Evolutionary conservation across 2,797 vertebrate species (phyloP), one percentile per base, ranked within the genome.

Genomic region (Paratrypauchen microcephalus): DNA sequence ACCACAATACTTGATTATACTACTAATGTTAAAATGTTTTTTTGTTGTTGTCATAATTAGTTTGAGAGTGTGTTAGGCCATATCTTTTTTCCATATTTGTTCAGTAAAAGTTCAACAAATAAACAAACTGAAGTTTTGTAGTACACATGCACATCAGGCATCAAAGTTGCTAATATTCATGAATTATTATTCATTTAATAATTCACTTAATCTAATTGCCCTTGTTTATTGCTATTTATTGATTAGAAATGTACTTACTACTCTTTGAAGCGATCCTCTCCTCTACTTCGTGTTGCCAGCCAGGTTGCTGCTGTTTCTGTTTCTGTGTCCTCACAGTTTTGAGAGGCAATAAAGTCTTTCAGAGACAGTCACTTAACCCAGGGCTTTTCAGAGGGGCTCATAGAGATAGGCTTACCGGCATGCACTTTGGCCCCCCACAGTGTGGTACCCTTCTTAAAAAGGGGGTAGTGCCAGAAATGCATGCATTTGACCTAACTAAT

Each of bases 381-480:
- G 59, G 77, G 63, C 75, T 78, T 83, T 80, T 71, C 48, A 50
- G 65, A 26, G 61, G 65, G 71, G 78, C 74, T 76, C 66, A 59
- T 64, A 59, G 69, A 82, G 75, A 91, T 92, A 83, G 84, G 70
- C 84, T 93, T 93, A 89, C 92, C 91, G 69, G 69, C 78, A 73
- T 85, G 76, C 70, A 74, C 79, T 74, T 65, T 80, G 75, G 82
- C 81, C 76, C 77, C 74, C 58, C 19, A 15, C 21, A 45, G 71
- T 76, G 48, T 77, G 70, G 73, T 69, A 81, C 82, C 81, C 81
- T 76, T 80, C 74, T 76, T 80, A 61, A 85, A 87, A 76, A 82
- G 56, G 78, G 66, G 72, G 5, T 69, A 60, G 69, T 39, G 48
- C 52, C 75, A 63, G 61, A 77, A 73, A 82, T 70, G 65, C 57